Conservation (phyloP, 2,113 vertebrate genomes). For the Ctenomys sociabilis region DNA sequence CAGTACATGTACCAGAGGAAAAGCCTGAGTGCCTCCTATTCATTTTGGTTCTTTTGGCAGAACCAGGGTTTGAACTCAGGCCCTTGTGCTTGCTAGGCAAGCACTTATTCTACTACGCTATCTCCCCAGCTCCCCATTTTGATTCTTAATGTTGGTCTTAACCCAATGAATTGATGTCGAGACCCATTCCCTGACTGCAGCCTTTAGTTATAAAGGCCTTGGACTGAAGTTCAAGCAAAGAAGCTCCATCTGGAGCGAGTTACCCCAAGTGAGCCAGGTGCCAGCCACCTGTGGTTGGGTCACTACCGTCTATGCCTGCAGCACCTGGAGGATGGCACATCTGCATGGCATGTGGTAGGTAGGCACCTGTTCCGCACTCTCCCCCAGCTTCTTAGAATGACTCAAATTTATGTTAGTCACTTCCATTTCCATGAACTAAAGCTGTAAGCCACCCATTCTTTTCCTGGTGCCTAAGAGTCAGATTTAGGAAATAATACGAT, state of each 20-base stretch:
- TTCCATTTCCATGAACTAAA: not conserved
- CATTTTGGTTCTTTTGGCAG: not conserved
- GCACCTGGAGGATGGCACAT: not conserved
- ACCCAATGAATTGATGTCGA: not conserved
- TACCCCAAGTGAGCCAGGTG: not conserved
- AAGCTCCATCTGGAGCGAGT: too few species aligned
- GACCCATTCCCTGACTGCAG: not conserved
- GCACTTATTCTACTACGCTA: too few species aligned
- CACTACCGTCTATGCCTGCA: not conserved
- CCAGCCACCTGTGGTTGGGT: rapidly evolving
- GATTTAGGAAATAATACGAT: not conserved
- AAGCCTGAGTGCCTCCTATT: not conserved
- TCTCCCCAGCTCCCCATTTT: too few species aligned
- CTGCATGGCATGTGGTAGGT: not conserved
- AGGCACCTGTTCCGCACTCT: not conserved
- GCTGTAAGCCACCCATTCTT: not conserved
- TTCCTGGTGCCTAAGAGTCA: not conserved
- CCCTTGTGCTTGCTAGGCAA: too few species aligned
- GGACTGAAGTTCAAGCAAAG: not conserved
- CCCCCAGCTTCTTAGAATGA: not conserved
- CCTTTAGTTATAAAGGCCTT: not conserved
- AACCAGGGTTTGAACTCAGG: too few species aligned
- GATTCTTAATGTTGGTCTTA: not conserved
- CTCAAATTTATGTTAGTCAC: not conserved
- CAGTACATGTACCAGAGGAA: not conserved